Base-by-base conservation (phyloP, 1,140 invertebrate genomes). In the Argopecten irradians region DNA sequence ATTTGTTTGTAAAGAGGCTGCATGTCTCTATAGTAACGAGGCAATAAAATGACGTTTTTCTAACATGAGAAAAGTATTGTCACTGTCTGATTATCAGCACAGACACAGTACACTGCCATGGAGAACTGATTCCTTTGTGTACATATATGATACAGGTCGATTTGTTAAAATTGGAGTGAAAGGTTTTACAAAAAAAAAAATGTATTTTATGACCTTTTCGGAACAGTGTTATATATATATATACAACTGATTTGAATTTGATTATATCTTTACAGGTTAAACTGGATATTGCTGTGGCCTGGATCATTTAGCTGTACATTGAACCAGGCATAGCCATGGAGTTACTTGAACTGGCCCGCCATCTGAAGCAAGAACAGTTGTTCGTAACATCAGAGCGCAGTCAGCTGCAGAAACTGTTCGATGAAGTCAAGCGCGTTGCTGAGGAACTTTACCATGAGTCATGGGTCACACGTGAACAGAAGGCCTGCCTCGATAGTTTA, bases 391-490 rank as follows among this genome's bases (percentile, higher is more conserved):
- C 97, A 1, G 97, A 98, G 94, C 97, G 97, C 93, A 96, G 97
- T 87, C 96, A 97, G 94, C 96, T 98, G 34, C 97, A 97, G 94
- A 95, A 96, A 84, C 95, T 98, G 14, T 98, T 97, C 96, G 96
- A 97, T 95, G 97, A 97, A 86, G 97, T 97, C 28, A 94, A 96
- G 41, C 96, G 96, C 84, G 94, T 96, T 36, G 97, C 97, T 0
- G 97, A 97, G 86, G 95, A 96, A 46, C 95, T 97, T n/a, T 96
- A 97, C 34, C 97, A 98, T 94, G 96, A 97, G 91, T 97, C 98
- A 36, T 99, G 98, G 98, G 97, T 99, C 87, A 98, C 97, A 82
- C 97, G 97, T 3, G 98, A 98, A 94, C 98, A 99, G 95, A 97
- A 98, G 90, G 96, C 97, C 43, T 98, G 98, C 94, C 96, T 99